Conservation (phyloP, 2,113 vertebrate species). For the Protomyctophum bolini region DNA sequence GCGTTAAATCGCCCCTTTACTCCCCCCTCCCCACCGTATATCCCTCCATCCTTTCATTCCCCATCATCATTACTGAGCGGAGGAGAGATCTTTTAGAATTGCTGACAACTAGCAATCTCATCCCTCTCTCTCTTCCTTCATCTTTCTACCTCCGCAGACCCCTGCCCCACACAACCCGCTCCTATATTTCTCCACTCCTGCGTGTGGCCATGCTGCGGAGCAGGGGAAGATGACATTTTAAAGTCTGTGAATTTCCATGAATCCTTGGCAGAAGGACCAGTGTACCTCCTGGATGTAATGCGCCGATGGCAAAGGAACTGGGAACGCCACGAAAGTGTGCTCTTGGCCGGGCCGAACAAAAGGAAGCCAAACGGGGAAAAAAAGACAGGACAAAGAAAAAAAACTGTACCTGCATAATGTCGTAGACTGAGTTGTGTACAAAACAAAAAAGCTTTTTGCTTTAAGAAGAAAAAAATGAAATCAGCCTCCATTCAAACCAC, state of each 20-base stretch:
- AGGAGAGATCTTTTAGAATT: constrained; percentile 54
- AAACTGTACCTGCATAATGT: constrained; percentile 29
- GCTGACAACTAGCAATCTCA: constrained; percentile 42
- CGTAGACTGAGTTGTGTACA: constrained; percentile 43
- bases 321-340: constrained; percentile 22
- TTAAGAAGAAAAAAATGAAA: constrained; percentile 48
- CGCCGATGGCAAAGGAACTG: constrained; percentile 34
- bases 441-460: constrained; percentile 65
- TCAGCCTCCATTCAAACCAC: constrained; percentile 69
- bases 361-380: background rate
- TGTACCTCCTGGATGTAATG: constrained; percentile 46
- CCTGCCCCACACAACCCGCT: background rate
- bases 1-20: constrained; percentile 37
- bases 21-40: background rate
- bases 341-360: constrained; percentile 36
- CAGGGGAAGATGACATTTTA: constrained; percentile 49
- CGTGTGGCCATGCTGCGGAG: constrained; percentile 58
- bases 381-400: background rate
- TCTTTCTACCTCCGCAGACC: constrained; percentile 5
- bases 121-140: constrained; percentile 8
- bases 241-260: constrained; percentile 60
- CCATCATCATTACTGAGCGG: constrained; percentile 47
- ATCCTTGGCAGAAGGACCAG: constrained; percentile 38
- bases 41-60: constrained; percentile 29
- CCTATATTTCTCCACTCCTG: constrained; percentile 31